phyloP scores from a whole-genome alignment of 2,888 invertebrate genomes.

The Ditula angustiorana region DNA sequence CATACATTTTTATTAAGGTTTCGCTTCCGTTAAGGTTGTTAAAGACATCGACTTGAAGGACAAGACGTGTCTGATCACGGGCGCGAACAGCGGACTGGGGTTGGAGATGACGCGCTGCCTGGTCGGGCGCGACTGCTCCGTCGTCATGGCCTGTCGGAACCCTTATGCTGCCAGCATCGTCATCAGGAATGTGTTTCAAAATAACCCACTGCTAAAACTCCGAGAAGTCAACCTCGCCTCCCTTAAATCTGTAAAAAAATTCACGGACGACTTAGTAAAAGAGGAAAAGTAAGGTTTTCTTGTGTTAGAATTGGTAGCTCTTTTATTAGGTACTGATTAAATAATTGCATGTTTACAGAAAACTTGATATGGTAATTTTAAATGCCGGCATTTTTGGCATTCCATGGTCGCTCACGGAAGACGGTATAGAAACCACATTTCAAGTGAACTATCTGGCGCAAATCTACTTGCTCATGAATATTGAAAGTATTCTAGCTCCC shows the following conservation, averaged over 20 bases:
- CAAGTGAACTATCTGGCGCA: constrained; percentile 96
- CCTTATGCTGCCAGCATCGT: constrained; percentile 84
- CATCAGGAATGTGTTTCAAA: constrained; percentile 56
- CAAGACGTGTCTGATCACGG: constrained; percentile 94
- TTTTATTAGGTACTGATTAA: background rate
- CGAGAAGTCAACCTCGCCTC: constrained; percentile 73
- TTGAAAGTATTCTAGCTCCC: constrained; percentile 88
- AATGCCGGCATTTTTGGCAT: constrained; percentile 94
- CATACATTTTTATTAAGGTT: too few relatives aligned
- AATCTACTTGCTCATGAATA: constrained; percentile 90
- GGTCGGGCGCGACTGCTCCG: constrained; percentile 92
- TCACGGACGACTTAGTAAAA: constrained; percentile 59
- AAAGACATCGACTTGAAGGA: constrained; percentile 93
- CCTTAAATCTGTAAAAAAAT: constrained; percentile 68
- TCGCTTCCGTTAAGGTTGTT: too few relatives aligned
- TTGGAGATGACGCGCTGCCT: constrained; percentile 94
- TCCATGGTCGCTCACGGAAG: constrained; percentile 89
- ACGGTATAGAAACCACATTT: constrained; percentile 92
- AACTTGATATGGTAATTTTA: constrained; percentile 90
- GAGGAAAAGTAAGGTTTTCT: constrained; percentile 56
- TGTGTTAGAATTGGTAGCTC: background rate
- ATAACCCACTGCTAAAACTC: constrained; percentile 53
- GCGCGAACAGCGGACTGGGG: constrained; percentile 98
- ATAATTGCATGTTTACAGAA: constrained; percentile 69
- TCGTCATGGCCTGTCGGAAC: constrained; percentile 94